Base-by-base conservation (phyloP, 2,888 invertebrate species). In the Cheilosia scutellata region DNA sequence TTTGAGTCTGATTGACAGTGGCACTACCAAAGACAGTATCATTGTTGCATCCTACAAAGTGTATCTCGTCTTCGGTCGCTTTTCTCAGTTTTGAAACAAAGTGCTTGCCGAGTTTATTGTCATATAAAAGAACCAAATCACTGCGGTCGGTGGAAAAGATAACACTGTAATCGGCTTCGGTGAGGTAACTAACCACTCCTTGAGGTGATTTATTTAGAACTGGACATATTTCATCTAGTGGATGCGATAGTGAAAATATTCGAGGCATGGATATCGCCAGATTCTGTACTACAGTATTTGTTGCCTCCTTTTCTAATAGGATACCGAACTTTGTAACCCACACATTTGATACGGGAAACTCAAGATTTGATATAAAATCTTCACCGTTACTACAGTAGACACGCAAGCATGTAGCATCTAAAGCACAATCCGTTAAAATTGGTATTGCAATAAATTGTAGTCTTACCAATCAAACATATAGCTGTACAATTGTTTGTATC, bases 191-290 rank as follows among this genome's bases (percentile, higher is more conserved):
- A 0, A 95, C 90, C 0, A 93, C 93, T 74, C 93, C 93, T 0
- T 92, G 93, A 82, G 95, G 93, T 16, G 95, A 95, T 90, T 95
- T 96, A 83, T 95, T 94, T 6, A 97, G 92, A 42, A 98, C 94
- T 0, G 98, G 98, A 72, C 96, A 95, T 31, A 98, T 96, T 92
- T 98, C 98, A 91, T 98, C 97, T 68, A 98, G 93, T 0, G 98
- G 98, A 93, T 98, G 98, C 0, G 96, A 94, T 77, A 98, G 92
- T 7, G 97, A 97, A 92, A 97, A 98, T 60, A 98, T 94, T 0
- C 96, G 95, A 0, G 98, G 97, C 90, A 96, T 93, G 0, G 93
- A 93, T 63, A 94, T 93, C 49, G 90, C 88, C 5, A 91, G 89
- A 58, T 91, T 89, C 47, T 91, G 91, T 33, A 92, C 89, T 11